Base-by-base conservation (phyloP, 1,140 invertebrate genomes). In the Bombyx mandarina region DNA sequence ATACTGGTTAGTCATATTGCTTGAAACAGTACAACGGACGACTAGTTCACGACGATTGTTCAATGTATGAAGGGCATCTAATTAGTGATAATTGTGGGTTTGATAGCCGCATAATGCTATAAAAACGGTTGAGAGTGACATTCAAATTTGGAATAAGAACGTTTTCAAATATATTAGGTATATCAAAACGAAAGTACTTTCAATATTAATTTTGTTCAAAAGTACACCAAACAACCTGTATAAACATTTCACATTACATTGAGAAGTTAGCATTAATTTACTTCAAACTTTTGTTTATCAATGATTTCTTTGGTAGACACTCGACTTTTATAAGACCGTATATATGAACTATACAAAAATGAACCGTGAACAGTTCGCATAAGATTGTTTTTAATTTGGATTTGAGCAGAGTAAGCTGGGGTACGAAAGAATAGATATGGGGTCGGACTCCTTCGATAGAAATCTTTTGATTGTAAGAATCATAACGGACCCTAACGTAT, bases 401-500 rank as follows among this genome's bases (percentile, higher is more conserved):
- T 26, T n/a, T 8, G 9, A 7, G 52, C 46, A 61, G 55, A 61
- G 65, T 72, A 52, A 75, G 63, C 65, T 77, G 77, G 82, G 84
- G 78, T 72, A 71, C 57, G 53, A 66, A 86, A 84, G 82, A 86
- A 86, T 84, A 86, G 82, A 87, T 82, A 87, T 84, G 80, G 84
- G 82, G 80, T 72, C 73, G 75, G 72, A 77, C 64, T 78, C 66
- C 60, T 63, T 64, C 62, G 77, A 84, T 80, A 74, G 71, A 81
- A 80, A 85, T 86, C 82, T 75, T 82, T 86, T 79, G 77, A 81
- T 73, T 81, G 70, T 65, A 72, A 78, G 75, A 69, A 66, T 68
- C 77, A 73, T 83, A 87, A 85, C 83, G 82, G 80, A 79, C 83
- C 83, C 83, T 71, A 87, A 87, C 83, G 83, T 85, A 82, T 83